Conservation (phyloP, 2,888 invertebrate species). For the Trissolcus japonicus region DNA sequence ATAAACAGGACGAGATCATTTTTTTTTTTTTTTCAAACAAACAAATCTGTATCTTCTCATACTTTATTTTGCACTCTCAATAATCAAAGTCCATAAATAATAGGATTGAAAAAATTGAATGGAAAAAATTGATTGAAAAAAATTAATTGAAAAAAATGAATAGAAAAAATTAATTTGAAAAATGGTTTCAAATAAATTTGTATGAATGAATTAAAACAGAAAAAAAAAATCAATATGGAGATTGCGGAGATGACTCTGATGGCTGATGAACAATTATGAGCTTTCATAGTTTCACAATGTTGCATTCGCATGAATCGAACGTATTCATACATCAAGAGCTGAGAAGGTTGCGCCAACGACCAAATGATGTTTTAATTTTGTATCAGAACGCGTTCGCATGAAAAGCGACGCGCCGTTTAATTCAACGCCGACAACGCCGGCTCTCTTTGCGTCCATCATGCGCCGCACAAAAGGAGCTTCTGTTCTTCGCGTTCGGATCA, state of each 20-base stretch:
- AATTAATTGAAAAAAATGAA: not conserved
- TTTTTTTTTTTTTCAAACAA: conserved; percentile 4
- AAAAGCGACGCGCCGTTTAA: conserved; percentile 42
- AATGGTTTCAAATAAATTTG: not conserved
- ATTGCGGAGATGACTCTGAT: no score
- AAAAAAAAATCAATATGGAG: not conserved
- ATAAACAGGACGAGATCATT: not conserved
- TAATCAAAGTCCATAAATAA: no score
- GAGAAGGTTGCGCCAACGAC: conserved; percentile 31
- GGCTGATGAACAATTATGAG: conserved; percentile 29
- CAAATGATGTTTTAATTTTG: conserved; percentile 51
- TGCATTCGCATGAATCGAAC: conserved; percentile 38
- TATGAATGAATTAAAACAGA: no score
- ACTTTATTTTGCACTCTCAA: no score
- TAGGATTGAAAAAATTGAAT: no score
- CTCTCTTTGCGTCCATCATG: conserved; percentile 28
- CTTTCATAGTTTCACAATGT: conserved; percentile 32
- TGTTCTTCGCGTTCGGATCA: conserved; percentile 35
- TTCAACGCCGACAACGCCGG: conserved; percentile 31
- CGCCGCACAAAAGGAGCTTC: conserved; percentile 47
- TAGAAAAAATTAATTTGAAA: not conserved
- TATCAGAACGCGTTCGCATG: conserved; percentile 33
- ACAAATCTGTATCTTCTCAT: not conserved
- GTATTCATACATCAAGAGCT: conserved; percentile 25
- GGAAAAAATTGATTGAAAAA: not conserved